Conservation (phyloP, 2,113 vertebrate species). For the Solenodon paradoxus region DNA sequence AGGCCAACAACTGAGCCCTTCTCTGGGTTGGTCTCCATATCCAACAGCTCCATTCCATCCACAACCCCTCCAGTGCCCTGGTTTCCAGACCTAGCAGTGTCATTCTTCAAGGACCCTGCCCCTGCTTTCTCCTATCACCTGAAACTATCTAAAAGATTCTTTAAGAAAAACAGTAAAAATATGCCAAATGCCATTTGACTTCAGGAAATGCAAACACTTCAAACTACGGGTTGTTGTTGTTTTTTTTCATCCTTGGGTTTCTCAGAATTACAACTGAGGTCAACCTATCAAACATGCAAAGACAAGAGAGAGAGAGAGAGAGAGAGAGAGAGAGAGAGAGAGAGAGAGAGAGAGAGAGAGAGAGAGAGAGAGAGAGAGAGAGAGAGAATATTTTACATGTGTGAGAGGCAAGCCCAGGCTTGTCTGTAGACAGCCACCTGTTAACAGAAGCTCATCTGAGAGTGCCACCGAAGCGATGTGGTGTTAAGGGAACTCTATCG, state of each 20-base stretch:
- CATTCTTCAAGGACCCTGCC: neutral
- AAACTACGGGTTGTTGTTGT: neutral
- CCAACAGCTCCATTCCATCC: neutral
- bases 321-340: constrained; percentile 14
- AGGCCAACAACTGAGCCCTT: neutral
- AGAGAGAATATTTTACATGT: neutral
- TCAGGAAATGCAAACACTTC: constrained; percentile 73
- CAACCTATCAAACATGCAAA: constrained; percentile 53
- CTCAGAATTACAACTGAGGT: constrained; percentile 80
- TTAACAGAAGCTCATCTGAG: neutral
- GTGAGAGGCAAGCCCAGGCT: constrained; percentile 25
- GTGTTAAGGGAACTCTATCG: neutral
- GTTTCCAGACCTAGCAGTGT: neutral
- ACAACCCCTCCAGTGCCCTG: neutral
- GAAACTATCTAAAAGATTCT: constrained; percentile 41
- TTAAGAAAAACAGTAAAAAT: constrained; percentile 59
- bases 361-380: constrained; percentile 7
- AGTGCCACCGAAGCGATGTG: neutral
- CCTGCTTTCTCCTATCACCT: neutral
- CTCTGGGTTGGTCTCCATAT: neutral
- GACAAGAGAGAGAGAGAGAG: constrained; percentile 46
- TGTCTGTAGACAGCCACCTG: neutral
- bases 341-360: constrained; percentile 16
- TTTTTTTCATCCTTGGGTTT: constrained; percentile 72
- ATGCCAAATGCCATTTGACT: constrained; percentile 45